A percentile compares a stretch with the other conserved stretches of the same genome.
These are phyloP conservation scores for Eriosoma lanigerum DNA, from an alignment of 1,140 invertebrate species.

Conservation along the genomic window DNA sequence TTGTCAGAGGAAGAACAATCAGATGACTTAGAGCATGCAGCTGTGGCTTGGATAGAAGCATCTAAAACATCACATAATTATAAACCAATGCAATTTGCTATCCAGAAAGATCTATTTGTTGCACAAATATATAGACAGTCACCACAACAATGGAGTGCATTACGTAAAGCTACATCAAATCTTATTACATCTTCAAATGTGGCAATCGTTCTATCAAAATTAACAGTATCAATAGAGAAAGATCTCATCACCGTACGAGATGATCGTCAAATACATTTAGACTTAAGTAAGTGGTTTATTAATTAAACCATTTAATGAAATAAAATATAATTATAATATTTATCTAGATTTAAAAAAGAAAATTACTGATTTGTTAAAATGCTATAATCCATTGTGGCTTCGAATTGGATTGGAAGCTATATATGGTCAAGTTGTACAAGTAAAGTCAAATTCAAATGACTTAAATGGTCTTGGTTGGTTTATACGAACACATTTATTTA, in stretches of 20 bases:
- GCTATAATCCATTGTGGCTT: conserved; percentile 89
- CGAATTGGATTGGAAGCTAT: conserved; percentile 84
- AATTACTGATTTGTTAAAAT: conserved; percentile 75
- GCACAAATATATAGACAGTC: conserved; percentile 35
- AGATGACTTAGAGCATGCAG: conserved; percentile 1
- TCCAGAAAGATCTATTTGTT: conserved; percentile 21
- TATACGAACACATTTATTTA: conserved; percentile 70
- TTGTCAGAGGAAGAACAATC: conserved; percentile 58
- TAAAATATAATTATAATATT: neutral
- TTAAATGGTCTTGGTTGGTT: conserved; percentile 76
- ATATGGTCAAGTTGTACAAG: conserved; percentile 71
- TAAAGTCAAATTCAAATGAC: conserved; percentile 76
- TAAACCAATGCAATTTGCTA: conserved; percentile 22
- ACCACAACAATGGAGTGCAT: conserved; percentile 62
- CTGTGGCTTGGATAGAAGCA: conserved; percentile 4
- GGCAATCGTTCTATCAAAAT: conserved; percentile 64
- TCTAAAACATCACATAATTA: neutral
- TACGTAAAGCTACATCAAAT: conserved; percentile 66
- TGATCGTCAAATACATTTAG: conserved; percentile 72
- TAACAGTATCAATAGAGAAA: conserved; percentile 66
- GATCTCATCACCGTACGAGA: conserved; percentile 67
- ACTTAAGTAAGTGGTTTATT: conserved; percentile 64
- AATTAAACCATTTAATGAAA: neutral
- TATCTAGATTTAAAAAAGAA: conserved; percentile 71
- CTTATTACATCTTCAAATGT: conserved; percentile 66